These are phyloP conservation scores for Glyptemys insculpta DNA, from an alignment of 2,797 vertebrate genomes.

Conservation along the genomic window DNA sequence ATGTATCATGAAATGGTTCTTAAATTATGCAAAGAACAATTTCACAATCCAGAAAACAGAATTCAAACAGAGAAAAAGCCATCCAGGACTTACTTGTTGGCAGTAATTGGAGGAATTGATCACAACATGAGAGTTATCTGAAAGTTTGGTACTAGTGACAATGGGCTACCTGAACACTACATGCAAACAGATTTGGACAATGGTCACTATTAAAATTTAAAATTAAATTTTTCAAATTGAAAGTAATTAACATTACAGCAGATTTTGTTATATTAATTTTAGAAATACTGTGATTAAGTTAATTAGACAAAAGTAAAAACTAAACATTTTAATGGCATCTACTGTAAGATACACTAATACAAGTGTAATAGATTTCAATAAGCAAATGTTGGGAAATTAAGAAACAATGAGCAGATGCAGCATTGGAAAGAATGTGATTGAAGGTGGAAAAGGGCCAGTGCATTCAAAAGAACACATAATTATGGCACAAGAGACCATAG, in stretches of 20 bases:
- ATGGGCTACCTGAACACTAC: not conserved
- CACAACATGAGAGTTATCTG: not conserved
- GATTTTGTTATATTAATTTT: not conserved
- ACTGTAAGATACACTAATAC: not conserved
- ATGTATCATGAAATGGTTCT: conserved; percentile 31
- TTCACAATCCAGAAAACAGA: conserved; percentile 70
- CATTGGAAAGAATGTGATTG: not conserved
- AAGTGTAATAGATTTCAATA: not conserved
- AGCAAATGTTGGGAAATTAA: not conserved
- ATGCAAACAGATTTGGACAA: not conserved
- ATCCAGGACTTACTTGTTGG: conserved; percentile 38
- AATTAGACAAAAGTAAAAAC: not conserved
- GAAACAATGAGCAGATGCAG: conserved; percentile 31
- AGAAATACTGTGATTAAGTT: not conserved
- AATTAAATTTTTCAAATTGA: not conserved
- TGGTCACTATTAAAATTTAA: not conserved
- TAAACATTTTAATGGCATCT: conserved; percentile 9
- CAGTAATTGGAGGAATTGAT: conserved; percentile 30
- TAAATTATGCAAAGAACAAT: conserved; percentile 68
- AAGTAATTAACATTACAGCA: not conserved
- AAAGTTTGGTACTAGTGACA: conserved; percentile 30
- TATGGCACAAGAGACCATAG: conserved; percentile 7
- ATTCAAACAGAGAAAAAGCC: conserved; percentile 59
- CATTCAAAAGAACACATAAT: conserved; percentile 19
- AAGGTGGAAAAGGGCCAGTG: not conserved